Evolutionary conservation across 2,797 vertebrate genomes (phyloP), one percentile per base, ranked within the genome.

Genomic region (Betta splendens): DNA sequence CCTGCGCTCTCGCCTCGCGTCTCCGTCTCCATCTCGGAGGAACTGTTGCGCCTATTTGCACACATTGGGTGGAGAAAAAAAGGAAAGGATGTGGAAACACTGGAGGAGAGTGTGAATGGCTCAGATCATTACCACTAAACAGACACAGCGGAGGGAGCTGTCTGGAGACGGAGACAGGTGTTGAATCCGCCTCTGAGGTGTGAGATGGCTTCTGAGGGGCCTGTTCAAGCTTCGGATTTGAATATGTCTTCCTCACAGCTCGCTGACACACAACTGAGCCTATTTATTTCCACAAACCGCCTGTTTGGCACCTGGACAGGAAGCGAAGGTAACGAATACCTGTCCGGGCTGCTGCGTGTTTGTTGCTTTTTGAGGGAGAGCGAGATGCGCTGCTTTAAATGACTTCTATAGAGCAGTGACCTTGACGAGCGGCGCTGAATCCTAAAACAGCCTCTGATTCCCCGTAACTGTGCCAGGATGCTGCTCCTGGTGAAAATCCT

Each of bases 81-180:
- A 31, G n/a, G 33, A 32, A 39, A 25, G 10, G 31, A 49, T 38
- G 31, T 0, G 28, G 38, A 39, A 61, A 67, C 47, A 56, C 53
- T 22, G 46, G 33, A 4, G 26, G 16, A 23, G 53, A 52, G 52
- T 64, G 55, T 53, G 62, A 75, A 67, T 36, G 61, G 66, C 49
- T 73, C 20, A 43, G 56, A 77, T 85, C 53, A 69, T 80, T 78
- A 61, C 48, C 25, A 36, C 64, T 67, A 69, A 83, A 73, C 57
- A 72, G 48, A 49, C 11, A 6, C 44, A 48, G 46, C 52, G 11
- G 0, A 40, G 63, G 57, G 53, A 77, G 37, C 16, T 21, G 18
- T 70, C 58, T 22, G 21, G 43, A 76, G 61, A 65, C 72, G 52
- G 53, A 43, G 44, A 26, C 66, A 78, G 68, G 59, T 74, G 58